phyloP scores from a whole-genome alignment of 2,797 vertebrate genomes.

The Acanthiza pusilla region DNA sequence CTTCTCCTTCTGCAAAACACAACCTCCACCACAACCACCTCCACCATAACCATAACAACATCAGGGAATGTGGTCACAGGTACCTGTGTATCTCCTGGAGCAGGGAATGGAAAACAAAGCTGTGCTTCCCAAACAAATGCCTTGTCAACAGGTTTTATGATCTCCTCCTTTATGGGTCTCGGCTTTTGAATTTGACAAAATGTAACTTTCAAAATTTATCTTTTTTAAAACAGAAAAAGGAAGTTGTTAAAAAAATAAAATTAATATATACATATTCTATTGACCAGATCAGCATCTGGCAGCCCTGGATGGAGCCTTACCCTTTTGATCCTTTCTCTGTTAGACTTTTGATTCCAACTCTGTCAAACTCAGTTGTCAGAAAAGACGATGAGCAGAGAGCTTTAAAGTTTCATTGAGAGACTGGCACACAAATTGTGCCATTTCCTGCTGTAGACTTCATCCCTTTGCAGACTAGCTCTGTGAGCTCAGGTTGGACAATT shows the following conservation, averaged over 20 bases:
- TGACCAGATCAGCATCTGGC: neutral
- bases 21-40: neutral
- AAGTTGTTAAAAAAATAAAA: neutral
- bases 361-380: neutral
- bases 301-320: neutral
- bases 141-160: neutral
- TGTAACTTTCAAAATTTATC: accelerated
- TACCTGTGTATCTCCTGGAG: neutral
- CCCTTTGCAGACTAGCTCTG: neutral
- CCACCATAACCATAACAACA: neutral
- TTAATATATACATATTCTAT: neutral
- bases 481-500: neutral
- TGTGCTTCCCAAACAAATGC: neutral
- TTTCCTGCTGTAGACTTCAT: neutral
- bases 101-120: neutral
- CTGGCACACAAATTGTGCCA: neutral
- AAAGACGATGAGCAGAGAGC: neutral
- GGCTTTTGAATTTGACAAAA: neutral
- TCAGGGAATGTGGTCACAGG: accelerated
- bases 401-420: neutral
- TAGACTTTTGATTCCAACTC: neutral
- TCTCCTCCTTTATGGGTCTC: neutral
- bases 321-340: neutral
- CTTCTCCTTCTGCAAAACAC: neutral
- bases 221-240: neutral